Conservation (phyloP, 2,888 invertebrate species). For the Acleris cristana region DNA sequence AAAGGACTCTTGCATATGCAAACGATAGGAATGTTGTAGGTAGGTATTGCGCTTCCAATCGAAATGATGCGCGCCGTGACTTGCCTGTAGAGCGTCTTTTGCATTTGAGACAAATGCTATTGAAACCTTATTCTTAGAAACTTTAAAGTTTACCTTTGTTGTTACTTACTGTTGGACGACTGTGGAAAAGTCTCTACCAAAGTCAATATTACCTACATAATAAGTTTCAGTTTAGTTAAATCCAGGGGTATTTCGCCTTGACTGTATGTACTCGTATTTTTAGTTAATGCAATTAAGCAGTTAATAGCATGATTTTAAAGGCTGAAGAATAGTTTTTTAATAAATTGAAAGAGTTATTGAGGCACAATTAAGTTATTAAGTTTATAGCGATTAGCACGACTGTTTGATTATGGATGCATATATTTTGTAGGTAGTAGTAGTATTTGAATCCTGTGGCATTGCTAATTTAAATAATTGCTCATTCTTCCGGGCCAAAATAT, state of each 20-base stretch:
- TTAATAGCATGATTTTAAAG: too few species aligned
- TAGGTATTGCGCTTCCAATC: conserved; percentile 54
- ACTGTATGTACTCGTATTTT: too few species aligned
- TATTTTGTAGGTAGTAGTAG: too few species aligned
- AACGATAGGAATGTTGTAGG: conserved; percentile 51
- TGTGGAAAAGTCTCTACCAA: too few species aligned
- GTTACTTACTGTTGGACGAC: too few species aligned
- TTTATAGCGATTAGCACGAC: conserved; percentile 19
- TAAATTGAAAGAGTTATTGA: conserved; percentile 27
- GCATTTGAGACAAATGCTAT: conserved; percentile 5
- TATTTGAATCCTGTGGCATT: conserved; percentile 21
- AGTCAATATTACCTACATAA: too few species aligned
- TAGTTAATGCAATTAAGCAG: too few species aligned
- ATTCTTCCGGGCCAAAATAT: conserved; percentile 12
- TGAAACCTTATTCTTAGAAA: conserved; percentile 10
- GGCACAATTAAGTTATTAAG: conserved; percentile 24
- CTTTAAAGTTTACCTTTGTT: background rate
- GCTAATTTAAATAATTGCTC: conserved; percentile 12
- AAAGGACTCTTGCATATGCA: conserved; percentile 49
- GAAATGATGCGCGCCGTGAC: conserved; percentile 53
- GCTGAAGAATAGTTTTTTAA: conserved; percentile 17
- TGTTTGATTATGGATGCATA: conserved; percentile 5
- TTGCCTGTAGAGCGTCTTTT: conserved; percentile 45
- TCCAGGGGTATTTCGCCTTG: background rate
- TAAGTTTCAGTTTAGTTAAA: too few species aligned